A percentile compares a stretch with the other conserved stretches of the same genome.
phyloP scores from a whole-genome alignment of 2,888 invertebrate genomes.

The Hypomecis punctinalis region DNA sequence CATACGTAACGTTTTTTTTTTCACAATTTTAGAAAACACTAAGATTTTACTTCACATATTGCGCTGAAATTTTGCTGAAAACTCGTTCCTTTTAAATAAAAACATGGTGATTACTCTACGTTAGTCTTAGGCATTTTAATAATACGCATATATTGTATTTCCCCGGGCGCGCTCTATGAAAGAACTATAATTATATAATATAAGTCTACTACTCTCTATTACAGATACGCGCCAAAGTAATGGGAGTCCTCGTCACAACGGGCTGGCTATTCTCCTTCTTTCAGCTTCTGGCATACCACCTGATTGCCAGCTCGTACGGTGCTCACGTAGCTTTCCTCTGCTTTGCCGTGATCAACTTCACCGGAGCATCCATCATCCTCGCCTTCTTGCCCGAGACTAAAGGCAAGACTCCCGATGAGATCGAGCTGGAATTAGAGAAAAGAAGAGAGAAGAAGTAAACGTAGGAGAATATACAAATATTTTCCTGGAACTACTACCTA shows the following conservation, averaged over 20 bases:
- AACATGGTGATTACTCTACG: too few species aligned
- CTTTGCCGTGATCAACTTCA: slow-evolving; percentile 60
- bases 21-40: too few species aligned
- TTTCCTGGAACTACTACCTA: neutral
- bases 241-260: slow-evolving; percentile 53
- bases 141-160: too few species aligned
- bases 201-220: slow-evolving; percentile 32
- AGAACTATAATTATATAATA: too few species aligned
- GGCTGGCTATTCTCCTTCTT: slow-evolving; percentile 55
- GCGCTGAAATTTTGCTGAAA: too few species aligned
- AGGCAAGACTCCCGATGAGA: slow-evolving; percentile 65
- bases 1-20: too few species aligned
- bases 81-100: too few species aligned
- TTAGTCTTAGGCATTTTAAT: too few species aligned
- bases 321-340: slow-evolving; percentile 62
- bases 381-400: slow-evolving; percentile 72
- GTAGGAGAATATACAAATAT: neutral
- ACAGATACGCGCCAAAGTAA: slow-evolving; percentile 63
- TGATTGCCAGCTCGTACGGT: slow-evolving; percentile 55
- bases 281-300: slow-evolving; percentile 51
- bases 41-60: too few species aligned
- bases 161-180: too few species aligned
- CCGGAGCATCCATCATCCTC: slow-evolving; percentile 56
- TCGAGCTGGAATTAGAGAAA: slow-evolving; percentile 50
- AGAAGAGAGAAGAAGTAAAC: slow-evolving; percentile 22